Percentiles rank a stretch among this genome's conserved stretches.
Evolutionary conservation across 2,888 invertebrate species (phyloP).

Genomic region (Meiosimyza decipiens): DNA sequence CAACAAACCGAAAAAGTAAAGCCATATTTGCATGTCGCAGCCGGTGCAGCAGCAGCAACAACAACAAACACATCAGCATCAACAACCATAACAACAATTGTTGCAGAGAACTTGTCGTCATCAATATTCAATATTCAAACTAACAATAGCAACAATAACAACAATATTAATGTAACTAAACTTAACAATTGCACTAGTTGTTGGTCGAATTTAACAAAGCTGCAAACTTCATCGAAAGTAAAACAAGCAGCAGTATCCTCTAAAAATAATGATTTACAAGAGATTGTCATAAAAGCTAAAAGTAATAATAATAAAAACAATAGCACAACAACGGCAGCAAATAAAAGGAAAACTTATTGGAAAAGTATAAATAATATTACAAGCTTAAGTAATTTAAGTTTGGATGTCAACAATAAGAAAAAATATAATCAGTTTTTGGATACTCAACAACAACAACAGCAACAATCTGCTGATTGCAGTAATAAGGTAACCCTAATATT

Average conservation of each 20-base stretch:
- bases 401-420: neutral
- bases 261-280: slow-evolving; percentile 28
- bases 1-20: neutral
- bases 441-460: slow-evolving; percentile 2
- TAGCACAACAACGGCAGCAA: neutral
- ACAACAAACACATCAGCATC: slow-evolving; percentile 23
- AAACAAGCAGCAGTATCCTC: slow-evolving; percentile 19
- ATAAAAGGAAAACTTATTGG: slow-evolving; percentile 27
- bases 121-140: slow-evolving; percentile 7
- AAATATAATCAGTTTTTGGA: neutral
- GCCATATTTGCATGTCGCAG: neutral
- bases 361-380: neutral
- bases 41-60: slow-evolving; percentile 13
- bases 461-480: neutral
- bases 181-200: slow-evolving; percentile 34
- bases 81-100: slow-evolving; percentile 10
- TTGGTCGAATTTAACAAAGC: slow-evolving; percentile 38
- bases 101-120: neutral
- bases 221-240: slow-evolving; percentile 18
- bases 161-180: slow-evolving; percentile 29
- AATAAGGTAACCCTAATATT: too few species aligned
- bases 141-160: slow-evolving; percentile 35
- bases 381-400: too few species aligned
- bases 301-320: slow-evolving; percentile 7
- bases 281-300: slow-evolving; percentile 32